These are phyloP conservation scores for Hirundo rustica DNA, from an alignment of 2,797 vertebrate species.

Conservation along the genomic window DNA sequence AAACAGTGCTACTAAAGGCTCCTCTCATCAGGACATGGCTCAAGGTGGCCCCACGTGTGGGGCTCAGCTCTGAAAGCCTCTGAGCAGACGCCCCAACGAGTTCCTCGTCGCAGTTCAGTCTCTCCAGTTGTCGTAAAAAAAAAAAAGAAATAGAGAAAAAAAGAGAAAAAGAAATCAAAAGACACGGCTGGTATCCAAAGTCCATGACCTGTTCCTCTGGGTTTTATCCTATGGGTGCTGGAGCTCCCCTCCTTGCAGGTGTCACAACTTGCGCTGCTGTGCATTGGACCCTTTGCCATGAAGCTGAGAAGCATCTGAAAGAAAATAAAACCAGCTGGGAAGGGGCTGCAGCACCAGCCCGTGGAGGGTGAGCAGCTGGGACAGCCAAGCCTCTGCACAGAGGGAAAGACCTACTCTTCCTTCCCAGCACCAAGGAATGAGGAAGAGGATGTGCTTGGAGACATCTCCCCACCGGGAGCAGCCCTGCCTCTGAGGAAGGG, in stretches of 20 bases:
- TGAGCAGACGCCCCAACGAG: conserved; percentile 27
- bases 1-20: conserved; percentile 60
- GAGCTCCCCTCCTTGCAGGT: conserved; percentile 31
- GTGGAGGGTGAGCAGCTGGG: accelerated
- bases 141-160: not conserved
- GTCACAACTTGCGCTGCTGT: conserved; percentile 79
- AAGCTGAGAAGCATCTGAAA: conserved; percentile 79
- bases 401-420: not conserved
- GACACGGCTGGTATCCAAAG: not conserved
- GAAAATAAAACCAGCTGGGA: conserved; percentile 33
- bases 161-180: not conserved
- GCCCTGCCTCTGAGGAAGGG: not conserved
- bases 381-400: not conserved
- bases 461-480: not conserved
- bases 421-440: not conserved
- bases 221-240: conserved; percentile 2
- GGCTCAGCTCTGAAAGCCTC: not conserved
- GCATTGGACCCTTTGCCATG: conserved; percentile 76
- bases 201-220: conserved; percentile 6
- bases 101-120: not conserved
- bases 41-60: not conserved
- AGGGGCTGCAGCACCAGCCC: not conserved
- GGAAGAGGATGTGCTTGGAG: not conserved
- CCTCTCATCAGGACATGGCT: conserved; percentile 52
- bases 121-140: conserved; percentile 5